phyloP scores from a whole-genome alignment of 1,140 invertebrate genomes.

The Drosophila jambulina region DNA sequence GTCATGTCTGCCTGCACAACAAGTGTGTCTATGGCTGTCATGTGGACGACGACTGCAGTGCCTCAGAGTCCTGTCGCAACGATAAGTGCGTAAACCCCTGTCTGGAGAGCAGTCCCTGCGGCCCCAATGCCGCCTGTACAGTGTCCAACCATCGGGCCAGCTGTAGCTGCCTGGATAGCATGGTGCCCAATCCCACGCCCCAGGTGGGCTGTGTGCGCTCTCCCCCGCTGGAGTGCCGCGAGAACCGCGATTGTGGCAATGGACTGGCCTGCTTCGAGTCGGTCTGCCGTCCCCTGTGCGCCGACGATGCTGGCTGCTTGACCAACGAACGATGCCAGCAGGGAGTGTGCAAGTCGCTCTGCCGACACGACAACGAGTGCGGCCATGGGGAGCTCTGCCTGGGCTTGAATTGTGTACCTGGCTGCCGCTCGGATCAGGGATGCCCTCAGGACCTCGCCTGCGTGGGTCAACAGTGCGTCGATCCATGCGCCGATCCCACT shows the following conservation, averaged over 20 bases:
- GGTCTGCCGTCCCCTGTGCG: conserved; percentile 91
- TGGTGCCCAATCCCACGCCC: conserved; percentile 93
- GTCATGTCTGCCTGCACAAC: conserved; percentile 94
- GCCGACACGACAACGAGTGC: conserved; percentile 92
- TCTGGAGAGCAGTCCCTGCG: conserved; percentile 89
- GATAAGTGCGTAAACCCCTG: conserved; percentile 94
- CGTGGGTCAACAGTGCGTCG: conserved; percentile 90
- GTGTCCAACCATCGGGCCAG: conserved; percentile 93
- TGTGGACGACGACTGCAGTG: conserved; percentile 94
- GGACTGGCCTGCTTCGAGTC: conserved; percentile 90
- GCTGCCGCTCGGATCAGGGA: conserved; percentile 92
- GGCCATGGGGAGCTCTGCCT: conserved; percentile 93
- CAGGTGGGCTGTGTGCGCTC: conserved; percentile 93
- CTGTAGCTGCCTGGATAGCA: conserved; percentile 91
- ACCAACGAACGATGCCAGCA: conserved; percentile 92
- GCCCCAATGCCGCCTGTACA: conserved; percentile 92
- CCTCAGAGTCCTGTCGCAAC: conserved; percentile 91
- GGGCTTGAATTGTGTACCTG: conserved; percentile 90
- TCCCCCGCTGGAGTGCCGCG: conserved; percentile 89
- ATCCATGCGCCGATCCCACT: conserved; percentile 90
- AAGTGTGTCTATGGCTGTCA: conserved; percentile 94
- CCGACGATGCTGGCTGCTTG: conserved; percentile 90
- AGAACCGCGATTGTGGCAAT: conserved; percentile 90
- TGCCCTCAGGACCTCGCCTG: conserved; percentile 90
- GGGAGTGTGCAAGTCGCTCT: conserved; percentile 90